A percentile compares a stretch with the other conserved stretches of the same genome.
Evolutionary conservation across 35 echinoderm and acorn worm species (phyloP).

Genomic region (Ophiothrix spiculata): DNA sequence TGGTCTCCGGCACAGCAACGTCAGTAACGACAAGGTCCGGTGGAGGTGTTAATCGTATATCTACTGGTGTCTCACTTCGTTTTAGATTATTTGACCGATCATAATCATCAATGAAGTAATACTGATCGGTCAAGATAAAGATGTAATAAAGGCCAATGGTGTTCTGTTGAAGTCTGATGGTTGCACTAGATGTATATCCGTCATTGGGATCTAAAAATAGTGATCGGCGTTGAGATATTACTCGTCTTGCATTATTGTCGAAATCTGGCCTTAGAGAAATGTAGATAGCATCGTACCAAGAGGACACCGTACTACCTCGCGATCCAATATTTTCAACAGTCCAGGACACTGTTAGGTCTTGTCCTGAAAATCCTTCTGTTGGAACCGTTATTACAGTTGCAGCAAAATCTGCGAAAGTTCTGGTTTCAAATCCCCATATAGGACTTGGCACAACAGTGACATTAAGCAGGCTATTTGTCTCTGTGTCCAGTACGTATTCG

Average conservation of each 20-base stretch:
- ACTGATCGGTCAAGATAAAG: not conserved
- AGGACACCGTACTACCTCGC: not conserved
- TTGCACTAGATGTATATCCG: not conserved
- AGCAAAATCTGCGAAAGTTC: constrained; percentile 4
- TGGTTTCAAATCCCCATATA: constrained; percentile 23
- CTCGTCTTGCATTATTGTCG: not conserved
- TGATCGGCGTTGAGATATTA: not conserved
- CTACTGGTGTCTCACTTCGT: constrained; percentile 7
- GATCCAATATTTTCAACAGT: constrained; percentile 20
- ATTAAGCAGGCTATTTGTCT: not conserved
- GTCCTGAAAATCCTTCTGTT: not conserved
- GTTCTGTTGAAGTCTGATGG: not conserved
- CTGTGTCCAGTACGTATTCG: constrained; percentile 19
- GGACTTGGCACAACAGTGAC: constrained; percentile 19
- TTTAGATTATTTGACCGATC: constrained; percentile 1
- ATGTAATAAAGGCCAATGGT: not conserved
- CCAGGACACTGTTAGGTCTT: constrained; percentile 27
- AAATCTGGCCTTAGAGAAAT: not conserved
- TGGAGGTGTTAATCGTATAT: constrained; percentile 20
- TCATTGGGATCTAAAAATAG: not conserved
- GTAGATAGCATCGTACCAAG: constrained; percentile 19
- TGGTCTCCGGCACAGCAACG: not conserved
- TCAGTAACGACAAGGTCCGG: constrained; percentile 4
- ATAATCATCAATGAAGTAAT: not conserved
- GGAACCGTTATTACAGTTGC: not conserved